Evolutionary conservation across 2,888 invertebrate genomes (phyloP).

Genomic region (Eristalinus aeneus): DNA sequence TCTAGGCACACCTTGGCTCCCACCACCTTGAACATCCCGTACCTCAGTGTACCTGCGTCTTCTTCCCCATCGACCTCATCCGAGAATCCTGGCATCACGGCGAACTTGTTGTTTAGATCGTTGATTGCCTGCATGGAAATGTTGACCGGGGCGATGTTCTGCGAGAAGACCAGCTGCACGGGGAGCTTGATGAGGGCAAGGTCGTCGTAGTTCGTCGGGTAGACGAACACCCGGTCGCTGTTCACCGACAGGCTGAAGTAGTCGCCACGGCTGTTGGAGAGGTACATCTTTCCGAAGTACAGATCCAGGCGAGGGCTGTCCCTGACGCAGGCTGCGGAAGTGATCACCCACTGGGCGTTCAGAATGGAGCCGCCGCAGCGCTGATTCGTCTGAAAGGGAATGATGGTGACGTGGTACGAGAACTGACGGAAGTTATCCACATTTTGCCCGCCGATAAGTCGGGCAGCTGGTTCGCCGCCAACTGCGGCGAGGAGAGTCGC

Average conservation of each 20-base stretch:
- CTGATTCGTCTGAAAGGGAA: not conserved
- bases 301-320: not conserved
- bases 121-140: not conserved
- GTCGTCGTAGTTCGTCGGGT: not conserved
- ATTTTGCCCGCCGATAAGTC: not conserved
- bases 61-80: not conserved
- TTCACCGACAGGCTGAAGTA: not conserved
- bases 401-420: not conserved
- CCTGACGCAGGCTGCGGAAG: not conserved
- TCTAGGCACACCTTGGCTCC: constrained; percentile 4
- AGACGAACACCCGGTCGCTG: not conserved
- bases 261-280: not conserved
- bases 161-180: not conserved
- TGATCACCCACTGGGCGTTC: not conserved
- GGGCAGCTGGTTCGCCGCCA: not conserved
- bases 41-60: not conserved
- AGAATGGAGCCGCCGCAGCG: not conserved
- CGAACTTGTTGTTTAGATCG: not conserved
- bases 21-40: constrained; percentile 26
- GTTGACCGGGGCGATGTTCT: not conserved
- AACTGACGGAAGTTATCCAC: not conserved
- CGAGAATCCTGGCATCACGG: not conserved
- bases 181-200: not conserved
- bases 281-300: not conserved
- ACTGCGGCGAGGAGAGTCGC: not conserved